Percentiles rank a stretch among this genome's conserved stretches.
Evolutionary conservation across 2,888 invertebrate species (phyloP).

Genomic region (Matsumyia berberina): DNA sequence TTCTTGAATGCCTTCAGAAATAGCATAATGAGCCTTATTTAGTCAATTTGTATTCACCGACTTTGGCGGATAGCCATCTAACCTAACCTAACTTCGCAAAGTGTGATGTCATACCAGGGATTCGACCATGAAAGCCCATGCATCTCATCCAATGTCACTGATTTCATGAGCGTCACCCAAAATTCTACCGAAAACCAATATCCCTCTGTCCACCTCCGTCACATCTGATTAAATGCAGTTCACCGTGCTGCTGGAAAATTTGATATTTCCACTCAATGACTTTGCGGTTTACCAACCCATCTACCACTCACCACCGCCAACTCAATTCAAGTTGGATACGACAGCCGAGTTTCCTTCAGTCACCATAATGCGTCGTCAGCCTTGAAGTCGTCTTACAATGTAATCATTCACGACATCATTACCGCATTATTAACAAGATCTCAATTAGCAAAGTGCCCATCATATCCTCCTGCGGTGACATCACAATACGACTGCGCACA

Average conservation of each 20-base stretch:
- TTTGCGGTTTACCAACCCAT: slow-evolving; percentile 56
- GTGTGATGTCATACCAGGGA: too few species aligned
- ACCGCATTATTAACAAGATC: slow-evolving; percentile 77
- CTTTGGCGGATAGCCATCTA: too few species aligned
- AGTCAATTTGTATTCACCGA: too few species aligned
- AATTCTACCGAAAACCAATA: slow-evolving; percentile 11
- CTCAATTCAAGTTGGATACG: slow-evolving; percentile 10
- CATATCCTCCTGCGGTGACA: slow-evolving; percentile 75
- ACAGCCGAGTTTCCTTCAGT: neutral
- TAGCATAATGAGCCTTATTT: too few species aligned
- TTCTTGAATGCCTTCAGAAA: too few species aligned
- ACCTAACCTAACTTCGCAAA: too few species aligned
- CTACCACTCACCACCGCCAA: slow-evolving; percentile 9
- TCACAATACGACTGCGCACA: slow-evolving; percentile 58
- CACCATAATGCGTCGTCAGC: slow-evolving; percentile 56
- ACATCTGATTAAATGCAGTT: slow-evolving; percentile 7
- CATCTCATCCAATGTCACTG: neutral
- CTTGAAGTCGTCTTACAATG: slow-evolving; percentile 69
- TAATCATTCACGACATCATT: slow-evolving; percentile 76
- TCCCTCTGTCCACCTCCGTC: neutral
- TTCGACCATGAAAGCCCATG: too few species aligned
- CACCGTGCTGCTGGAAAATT: slow-evolving; percentile 48
- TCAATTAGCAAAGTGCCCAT: slow-evolving; percentile 77
- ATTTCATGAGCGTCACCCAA: too few species aligned
- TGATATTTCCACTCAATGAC: slow-evolving; percentile 62